These are phyloP conservation scores for Bemisia tabaci DNA, from an alignment of 1,140 invertebrate genomes.

Conservation along the genomic window DNA sequence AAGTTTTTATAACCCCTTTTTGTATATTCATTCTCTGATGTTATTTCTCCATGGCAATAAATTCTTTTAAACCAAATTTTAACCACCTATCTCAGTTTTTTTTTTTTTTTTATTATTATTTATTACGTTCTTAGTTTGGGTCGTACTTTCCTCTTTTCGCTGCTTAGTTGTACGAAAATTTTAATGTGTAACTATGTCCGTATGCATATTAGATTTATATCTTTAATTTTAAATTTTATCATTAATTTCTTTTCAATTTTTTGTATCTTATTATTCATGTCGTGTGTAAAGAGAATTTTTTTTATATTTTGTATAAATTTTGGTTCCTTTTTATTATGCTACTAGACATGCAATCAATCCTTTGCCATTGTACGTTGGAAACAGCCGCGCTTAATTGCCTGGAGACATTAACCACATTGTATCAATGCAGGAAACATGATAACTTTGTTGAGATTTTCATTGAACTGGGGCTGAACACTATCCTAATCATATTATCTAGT, in stretches of 20 bases:
- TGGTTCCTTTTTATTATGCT: neutral
- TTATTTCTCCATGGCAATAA: neutral
- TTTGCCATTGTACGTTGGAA: too few species aligned
- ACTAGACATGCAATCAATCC: too few species aligned
- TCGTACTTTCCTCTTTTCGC: neutral
- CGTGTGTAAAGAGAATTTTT: neutral
- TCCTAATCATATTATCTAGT: too few species aligned
- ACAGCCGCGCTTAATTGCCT: too few species aligned
- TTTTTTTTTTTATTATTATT: neutral
- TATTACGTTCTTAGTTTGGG: too few species aligned
- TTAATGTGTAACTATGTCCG: neutral
- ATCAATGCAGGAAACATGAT: too few species aligned
- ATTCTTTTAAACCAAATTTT: neutral
- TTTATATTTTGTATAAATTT: constrained; percentile 1
- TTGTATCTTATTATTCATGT: neutral
- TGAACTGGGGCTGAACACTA: too few species aligned
- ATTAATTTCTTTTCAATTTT: neutral
- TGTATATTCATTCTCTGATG: neutral
- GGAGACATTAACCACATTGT: too few species aligned
- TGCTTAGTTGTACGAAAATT: neutral
- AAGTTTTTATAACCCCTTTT: too few species aligned
- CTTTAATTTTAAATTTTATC: neutral
- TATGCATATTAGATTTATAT: neutral
- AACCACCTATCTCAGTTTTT: neutral
- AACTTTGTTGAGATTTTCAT: too few species aligned